Base-by-base conservation (phyloP, 2,113 vertebrate species). In the Cinclus cinclus region DNA sequence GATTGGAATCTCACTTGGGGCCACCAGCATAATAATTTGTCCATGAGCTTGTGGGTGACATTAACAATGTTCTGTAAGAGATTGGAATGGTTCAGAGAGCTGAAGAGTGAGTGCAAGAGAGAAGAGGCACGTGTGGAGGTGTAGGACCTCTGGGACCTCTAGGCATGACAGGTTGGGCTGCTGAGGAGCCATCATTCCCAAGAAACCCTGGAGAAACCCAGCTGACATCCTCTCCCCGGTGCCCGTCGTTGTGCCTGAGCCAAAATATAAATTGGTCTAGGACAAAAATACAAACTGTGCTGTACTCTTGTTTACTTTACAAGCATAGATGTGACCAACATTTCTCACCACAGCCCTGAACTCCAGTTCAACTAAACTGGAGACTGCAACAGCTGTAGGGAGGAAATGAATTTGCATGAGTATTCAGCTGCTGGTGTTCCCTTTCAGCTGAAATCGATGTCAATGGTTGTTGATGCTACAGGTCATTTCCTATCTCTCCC, bases 231-330 rank as follows among this genome's bases (percentile, higher is more conserved):
- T 70, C 3, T 73, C 24, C 24, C 37, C 9, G 4, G 15, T 0
- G 0, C 50, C 0, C 0, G 17, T 13, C 0, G 0, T 37, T 25
- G 15, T 58, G 10, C 19, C 15, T 68, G 62, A 24, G 22, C 62
- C 70, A 68, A 82, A 85, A 75, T 35, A 2, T 28, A 50, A 87
- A 73, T 33, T 41, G 16, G 20, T 3, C n/a, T 55, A 70, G 18
- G 60, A 74, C 21, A 28, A 0, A 0, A 91, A 23, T 0, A 2
- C 22, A 92, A 78, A 80, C 9, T 0, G 0, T 58, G 6, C 65
- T 52, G 21, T 74, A 44, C 13, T 91, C 17, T 60, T 79, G 39
- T 68, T 89, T 91, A 55, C 6, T 94, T 73, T 74, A 50, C 53
- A 92, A 74, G 71, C 79, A 77, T 22, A 46, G 76, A 83, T 77